Evolutionary conservation across 2,888 invertebrate genomes (phyloP).

Genomic region (Lepidonotus clava): DNA sequence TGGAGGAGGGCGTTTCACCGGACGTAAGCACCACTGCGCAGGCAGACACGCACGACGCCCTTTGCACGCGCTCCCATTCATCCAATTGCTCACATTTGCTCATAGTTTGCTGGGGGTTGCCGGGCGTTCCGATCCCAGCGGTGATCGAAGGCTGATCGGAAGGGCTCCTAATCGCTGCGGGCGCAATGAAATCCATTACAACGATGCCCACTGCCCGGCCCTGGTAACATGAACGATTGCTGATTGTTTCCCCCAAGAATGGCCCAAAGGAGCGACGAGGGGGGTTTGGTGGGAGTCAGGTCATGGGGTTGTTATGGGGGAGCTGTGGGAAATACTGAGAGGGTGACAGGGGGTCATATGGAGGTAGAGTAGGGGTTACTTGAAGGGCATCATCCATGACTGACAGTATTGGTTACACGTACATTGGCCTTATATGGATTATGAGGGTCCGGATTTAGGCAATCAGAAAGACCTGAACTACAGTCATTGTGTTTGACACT

Average conservation of each 20-base stretch:
- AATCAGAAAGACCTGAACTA: no score
- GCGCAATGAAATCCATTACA: background rate
- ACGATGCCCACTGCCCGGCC: background rate
- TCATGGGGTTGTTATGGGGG: background rate
- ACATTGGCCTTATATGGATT: no score
- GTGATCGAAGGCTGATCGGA: constrained; percentile 8
- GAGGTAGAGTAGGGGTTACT: background rate
- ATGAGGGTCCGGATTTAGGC: no score
- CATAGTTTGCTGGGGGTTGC: background rate
- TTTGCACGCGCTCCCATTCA: no score
- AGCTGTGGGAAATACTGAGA: background rate
- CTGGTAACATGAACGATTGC: background rate
- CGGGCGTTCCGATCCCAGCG: background rate
- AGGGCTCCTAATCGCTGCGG: background rate
- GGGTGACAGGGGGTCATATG: background rate
- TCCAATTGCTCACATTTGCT: no score
- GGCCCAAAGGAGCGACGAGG: background rate
- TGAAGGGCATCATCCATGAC: no score
- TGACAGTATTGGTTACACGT: no score
- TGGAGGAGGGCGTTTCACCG: no score
- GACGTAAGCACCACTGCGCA: no score
- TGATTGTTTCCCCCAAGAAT: constrained; percentile 6
- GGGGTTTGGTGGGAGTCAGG: background rate
- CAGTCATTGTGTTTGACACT: no score
- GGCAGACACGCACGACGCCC: no score